Percentiles rank a stretch among this genome's conserved stretches.
Evolutionary conservation across 1,140 invertebrate genomes (phyloP).

Genomic region (Elymnias hypermnestra): DNA sequence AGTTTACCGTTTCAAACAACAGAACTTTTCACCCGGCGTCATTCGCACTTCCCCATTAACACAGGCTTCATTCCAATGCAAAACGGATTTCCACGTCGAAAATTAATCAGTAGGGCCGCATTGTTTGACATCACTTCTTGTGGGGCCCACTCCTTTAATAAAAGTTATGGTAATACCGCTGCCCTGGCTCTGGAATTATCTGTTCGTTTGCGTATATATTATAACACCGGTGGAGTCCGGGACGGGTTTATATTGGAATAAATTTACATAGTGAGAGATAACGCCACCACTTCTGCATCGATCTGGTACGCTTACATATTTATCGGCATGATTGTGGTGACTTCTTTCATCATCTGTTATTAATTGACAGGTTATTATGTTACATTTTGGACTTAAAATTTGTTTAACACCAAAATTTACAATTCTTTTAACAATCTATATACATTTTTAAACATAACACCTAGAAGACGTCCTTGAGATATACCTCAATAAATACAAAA

Average conservation of each 20-base stretch:
- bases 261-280: conserved; percentile 68
- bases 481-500: too few species aligned
- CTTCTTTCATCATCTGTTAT: conserved; percentile 31
- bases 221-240: conserved; percentile 48
- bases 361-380: too few species aligned
- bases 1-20: conserved; percentile 7
- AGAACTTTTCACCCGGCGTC: conserved; percentile 29
- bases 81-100: conserved; percentile 60
- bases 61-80: conserved; percentile 46
- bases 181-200: conserved; percentile 62
- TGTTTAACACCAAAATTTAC: too few species aligned
- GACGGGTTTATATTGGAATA: conserved; percentile 71
- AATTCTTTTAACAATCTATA: too few species aligned
- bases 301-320: conserved; percentile 66
- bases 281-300: conserved; percentile 45
- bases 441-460: too few species aligned
- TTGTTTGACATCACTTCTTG: conserved; percentile 55
- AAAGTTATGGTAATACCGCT: conserved; percentile 69
- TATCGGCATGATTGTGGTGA: conserved; percentile 54
- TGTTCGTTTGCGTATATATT: conserved; percentile 71
- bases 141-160: conserved; percentile 59
- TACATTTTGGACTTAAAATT: too few species aligned
- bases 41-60: conserved; percentile 31
- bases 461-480: too few species aligned
- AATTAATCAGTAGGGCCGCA: conserved; percentile 61